Percentiles rank a stretch among this genome's conserved stretches.
phyloP scores from a whole-genome alignment of 2,797 vertebrate species.

The Danionella dracula region DNA sequence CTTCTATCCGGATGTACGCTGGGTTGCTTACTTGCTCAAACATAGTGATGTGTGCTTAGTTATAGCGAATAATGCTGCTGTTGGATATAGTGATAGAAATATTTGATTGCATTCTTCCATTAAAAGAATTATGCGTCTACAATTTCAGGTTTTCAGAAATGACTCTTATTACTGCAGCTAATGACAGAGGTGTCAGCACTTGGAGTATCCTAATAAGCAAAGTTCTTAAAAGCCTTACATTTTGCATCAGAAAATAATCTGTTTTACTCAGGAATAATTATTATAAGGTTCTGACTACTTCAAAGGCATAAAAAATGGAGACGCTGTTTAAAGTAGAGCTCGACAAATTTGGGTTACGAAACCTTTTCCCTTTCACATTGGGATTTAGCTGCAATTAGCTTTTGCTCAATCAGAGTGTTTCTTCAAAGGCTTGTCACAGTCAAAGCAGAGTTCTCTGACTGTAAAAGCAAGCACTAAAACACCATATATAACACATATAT shows the following conservation, averaged over 20 bases:
- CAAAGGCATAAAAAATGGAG: neutral
- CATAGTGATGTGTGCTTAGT: slow-evolving; percentile 8
- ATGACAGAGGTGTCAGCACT: slow-evolving; percentile 17
- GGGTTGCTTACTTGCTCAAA: neutral
- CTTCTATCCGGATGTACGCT: neutral
- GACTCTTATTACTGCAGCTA: neutral
- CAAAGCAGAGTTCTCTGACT: neutral
- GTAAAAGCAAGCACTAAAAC: neutral
- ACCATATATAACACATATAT: too few species aligned
- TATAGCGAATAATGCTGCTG: slow-evolving; percentile 13
- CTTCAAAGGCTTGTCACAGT: neutral
- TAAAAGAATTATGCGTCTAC: slow-evolving; percentile 30
- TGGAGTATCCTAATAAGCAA: slow-evolving; percentile 6
- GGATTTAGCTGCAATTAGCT: neutral
- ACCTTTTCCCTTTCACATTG: neutral
- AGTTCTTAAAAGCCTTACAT: neutral
- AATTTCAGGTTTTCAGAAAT: slow-evolving; percentile 21
- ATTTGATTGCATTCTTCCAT: slow-evolving; percentile 11
- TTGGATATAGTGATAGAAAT: slow-evolving; percentile 27
- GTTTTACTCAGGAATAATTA: neutral
- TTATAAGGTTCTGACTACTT: neutral
- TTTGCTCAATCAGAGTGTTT: neutral
- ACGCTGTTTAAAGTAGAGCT: neutral
- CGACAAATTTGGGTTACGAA: neutral
- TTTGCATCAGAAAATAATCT: neutral